Base-by-base conservation (phyloP, 2,888 invertebrate genomes). In the Ethmia dodecea region DNA sequence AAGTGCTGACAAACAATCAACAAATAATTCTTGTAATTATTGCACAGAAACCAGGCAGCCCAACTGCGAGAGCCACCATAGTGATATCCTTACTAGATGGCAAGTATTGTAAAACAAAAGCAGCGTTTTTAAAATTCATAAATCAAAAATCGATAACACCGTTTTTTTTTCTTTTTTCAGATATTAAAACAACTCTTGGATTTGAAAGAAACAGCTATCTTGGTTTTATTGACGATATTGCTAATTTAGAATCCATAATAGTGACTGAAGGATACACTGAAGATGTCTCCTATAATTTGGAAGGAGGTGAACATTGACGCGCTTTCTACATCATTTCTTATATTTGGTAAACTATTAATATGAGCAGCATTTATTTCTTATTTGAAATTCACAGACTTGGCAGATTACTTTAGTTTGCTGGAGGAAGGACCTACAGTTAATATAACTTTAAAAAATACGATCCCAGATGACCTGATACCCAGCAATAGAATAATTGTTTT, bases 171-270 rank as follows among this genome's bases (percentile, higher is more conserved):
- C 18, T 20, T 20, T 3, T 22, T 22, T 22, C 22, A 22, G 22
- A 22, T 22, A 22, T n/a, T 22, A n/a, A 9, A 9, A 5, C 22
- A 3, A n/a, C n/a, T 22, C 52, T 64, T 18, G 52, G 46, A 4
- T 67, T 67, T 33, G 56, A 63, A 29, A 45, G 43, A 28, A 33
- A 43, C 24, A 52, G 37, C 18, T 63, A 61, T 38, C 10, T 55
- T 3, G 66, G 66, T 3, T 35, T 52, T 2, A 45, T 66, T 2
- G 42, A 49, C 29, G 39, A 42, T 15, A 13, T 22, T 2, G 16
- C 52, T 6, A 36, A 33, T n/a, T 37, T 65, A 29, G 42, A 45
- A 12, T 38, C 53, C 0, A 62, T 68, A 13, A 47, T 42, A 8
- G 48, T 68, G 3, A 48, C 30, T 5, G 50, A 55, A 37, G 65